Conservation (phyloP, 2,113 vertebrate genomes). For the Mobula birostris region DNA sequence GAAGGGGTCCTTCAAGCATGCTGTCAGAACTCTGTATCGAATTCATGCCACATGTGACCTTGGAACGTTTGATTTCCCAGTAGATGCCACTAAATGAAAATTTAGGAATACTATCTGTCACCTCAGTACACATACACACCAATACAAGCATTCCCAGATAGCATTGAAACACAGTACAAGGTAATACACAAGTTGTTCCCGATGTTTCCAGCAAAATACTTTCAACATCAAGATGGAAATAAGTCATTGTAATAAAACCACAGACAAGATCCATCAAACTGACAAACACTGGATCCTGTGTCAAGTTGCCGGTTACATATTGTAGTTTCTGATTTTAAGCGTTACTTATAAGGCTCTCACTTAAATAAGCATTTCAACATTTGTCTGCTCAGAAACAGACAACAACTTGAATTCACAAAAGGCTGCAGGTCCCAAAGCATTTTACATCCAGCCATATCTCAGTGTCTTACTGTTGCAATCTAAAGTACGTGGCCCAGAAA, state of each 20-base stretch:
- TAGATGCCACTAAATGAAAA: constrained; percentile 13
- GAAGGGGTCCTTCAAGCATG: neutral
- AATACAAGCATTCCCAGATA: neutral
- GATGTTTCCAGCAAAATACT: neutral
- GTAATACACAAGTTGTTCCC: neutral
- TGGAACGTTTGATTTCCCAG: constrained; percentile 18
- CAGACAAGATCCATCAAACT: neutral
- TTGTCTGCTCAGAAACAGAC: neutral
- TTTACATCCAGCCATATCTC: neutral
- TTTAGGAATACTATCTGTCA: neutral
- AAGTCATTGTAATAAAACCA: neutral
- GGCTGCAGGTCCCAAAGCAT: neutral
- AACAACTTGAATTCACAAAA: neutral
- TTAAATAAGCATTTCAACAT: neutral
- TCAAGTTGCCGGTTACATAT: neutral
- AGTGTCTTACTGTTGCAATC: neutral
- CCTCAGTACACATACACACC: neutral
- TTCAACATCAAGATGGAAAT: neutral
- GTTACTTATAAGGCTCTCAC: neutral
- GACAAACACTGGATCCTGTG: neutral
- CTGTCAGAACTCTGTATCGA: neutral
- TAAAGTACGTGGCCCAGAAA: neutral
- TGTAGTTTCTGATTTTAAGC: neutral
- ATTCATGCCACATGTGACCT: neutral
- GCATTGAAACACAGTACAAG: neutral